A percentile compares a stretch with the other conserved stretches of the same genome.
Conservation (phyloP, 2,888 invertebrate genomes). For the Nemurella pictetii region DNA sequence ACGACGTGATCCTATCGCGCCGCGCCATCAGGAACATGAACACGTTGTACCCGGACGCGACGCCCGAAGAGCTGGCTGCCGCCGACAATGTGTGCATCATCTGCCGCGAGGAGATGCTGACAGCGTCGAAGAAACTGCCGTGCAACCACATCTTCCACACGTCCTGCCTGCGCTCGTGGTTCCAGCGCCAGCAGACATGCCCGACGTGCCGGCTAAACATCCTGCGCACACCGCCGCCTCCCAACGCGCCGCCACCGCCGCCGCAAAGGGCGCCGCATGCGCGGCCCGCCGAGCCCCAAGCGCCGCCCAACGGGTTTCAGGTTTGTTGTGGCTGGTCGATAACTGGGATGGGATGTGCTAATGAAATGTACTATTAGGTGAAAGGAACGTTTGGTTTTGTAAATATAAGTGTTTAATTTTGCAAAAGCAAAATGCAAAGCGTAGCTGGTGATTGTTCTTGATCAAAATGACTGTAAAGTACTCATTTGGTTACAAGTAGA, state of each 20-base stretch:
- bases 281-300: constrained; percentile 12
- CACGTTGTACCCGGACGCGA: constrained; percentile 95
- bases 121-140: constrained; percentile 91
- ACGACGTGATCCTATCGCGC: constrained; percentile 94
- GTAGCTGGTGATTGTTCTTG: too few species aligned
- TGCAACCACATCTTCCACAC: constrained; percentile 99
- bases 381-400: too few species aligned
- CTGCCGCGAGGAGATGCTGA: constrained; percentile 85
- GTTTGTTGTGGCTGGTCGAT: too few species aligned
- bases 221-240: constrained; percentile 53
- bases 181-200: constrained; percentile 99
- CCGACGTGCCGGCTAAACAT: constrained; percentile 97
- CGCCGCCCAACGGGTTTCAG: background rate
- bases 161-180: constrained; percentile 97
- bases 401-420: too few species aligned
- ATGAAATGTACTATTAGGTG: too few species aligned
- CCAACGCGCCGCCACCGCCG: constrained; percentile 54
- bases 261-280: background rate
- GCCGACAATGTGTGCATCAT: constrained; percentile 99
- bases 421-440: too few species aligned
- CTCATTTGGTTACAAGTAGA: too few species aligned
- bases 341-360: too few species aligned
- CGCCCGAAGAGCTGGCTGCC: constrained; percentile 84
- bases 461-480: too few species aligned
- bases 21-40: constrained; percentile 98